Evolutionary conservation across 2,797 vertebrate species (phyloP), one percentile per base, ranked within the genome.

Genomic region (Anguilla pacifica): DNA sequence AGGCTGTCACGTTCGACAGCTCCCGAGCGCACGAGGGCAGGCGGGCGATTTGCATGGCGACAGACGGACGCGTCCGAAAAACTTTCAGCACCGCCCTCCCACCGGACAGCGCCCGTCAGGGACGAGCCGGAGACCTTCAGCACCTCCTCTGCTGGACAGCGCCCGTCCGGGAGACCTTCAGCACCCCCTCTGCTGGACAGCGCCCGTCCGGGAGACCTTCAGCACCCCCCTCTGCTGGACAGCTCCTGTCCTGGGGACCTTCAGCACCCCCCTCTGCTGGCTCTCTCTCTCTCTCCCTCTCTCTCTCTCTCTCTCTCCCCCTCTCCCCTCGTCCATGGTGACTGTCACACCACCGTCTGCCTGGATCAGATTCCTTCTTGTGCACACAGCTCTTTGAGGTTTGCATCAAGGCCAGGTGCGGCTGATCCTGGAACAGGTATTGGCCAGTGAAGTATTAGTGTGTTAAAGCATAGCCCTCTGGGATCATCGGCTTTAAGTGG

Each of bases 1-100:
- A 91, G 81, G 61, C 90, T 89, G 92, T 91, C 90, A 92, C 88
- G 90, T 92, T 90, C 93, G 93, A 92, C 92, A 91, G 92, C 87
- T 93, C 90, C 89, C 90, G 87, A 87, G 91, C 91, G 91, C 91
- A 91, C 91, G 85, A 35, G 92, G 92, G 91, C 89, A 93, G 90
- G 46, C 53, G 49, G 83, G 79, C 85, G 87, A 57, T 35, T 1
- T 35, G 35, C 35, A 35, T 35, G 35, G 35, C 35, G 35, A 35
- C 70, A 57, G 77, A 31, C 31, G 31, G 31, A 31, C 31, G 31
- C 31, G 31, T 31, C 31, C 31, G 31, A 0, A 31, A 31, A 31
- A 0, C 55, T 87, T 88, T 91, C 89, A 91, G 91, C 89, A 89
- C 88, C 85, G 67, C 79, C 70, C 51, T 11, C 39, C 72, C 25